A percentile compares a stretch with the other conserved stretches of the same genome.
These are phyloP conservation scores for Tokudaia muenninki DNA, from an alignment of 2,797 vertebrate genomes.

Conservation along the genomic window DNA sequence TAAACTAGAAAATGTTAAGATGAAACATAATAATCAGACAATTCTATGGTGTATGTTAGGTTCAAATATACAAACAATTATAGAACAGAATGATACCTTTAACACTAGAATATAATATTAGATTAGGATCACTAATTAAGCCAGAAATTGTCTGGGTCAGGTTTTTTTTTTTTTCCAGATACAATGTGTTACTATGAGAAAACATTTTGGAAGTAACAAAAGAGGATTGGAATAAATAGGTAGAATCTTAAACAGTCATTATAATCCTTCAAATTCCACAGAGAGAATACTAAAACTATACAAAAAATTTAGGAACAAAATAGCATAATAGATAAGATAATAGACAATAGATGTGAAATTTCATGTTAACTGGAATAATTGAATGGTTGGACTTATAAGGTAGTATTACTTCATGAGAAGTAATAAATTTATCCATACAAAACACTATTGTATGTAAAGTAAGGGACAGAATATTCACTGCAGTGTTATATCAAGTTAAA, in stretches of 20 bases:
- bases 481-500: neutral
- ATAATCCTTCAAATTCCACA: neutral
- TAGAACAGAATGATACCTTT: neutral
- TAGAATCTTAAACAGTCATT: neutral
- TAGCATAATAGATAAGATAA: neutral
- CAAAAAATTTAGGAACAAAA: neutral
- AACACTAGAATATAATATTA: neutral
- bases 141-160: neutral
- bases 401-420: neutral
- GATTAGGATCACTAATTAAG: slow-evolving; percentile 1
- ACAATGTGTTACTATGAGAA: neutral
- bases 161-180: neutral
- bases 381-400: neutral
- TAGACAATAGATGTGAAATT: neutral
- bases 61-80: slow-evolving; percentile 10
- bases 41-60: neutral
- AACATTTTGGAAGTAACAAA: neutral
- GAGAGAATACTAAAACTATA: neutral
- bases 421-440: neutral
- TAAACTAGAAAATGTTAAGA: neutral
- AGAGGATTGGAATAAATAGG: neutral
- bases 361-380: neutral
- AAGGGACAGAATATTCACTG: neutral
- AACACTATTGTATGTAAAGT: neutral
- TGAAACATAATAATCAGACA: neutral